Evolutionary conservation across 2,113 vertebrate species (phyloP), one percentile per base, ranked within the genome.

Genomic region (Trogon melanurus): DNA sequence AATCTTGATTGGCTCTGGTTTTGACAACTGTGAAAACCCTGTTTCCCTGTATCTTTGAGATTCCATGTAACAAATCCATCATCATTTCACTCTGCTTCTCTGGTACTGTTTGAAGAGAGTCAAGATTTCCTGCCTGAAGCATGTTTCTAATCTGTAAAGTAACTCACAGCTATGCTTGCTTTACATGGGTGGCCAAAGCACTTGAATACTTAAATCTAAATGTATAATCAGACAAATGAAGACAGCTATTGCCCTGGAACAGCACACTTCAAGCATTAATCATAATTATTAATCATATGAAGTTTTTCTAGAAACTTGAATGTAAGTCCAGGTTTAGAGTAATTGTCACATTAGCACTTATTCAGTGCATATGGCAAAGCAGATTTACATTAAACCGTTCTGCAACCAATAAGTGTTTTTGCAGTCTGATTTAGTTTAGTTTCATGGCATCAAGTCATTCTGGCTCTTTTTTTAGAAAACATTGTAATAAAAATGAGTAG

Each of bases 191-290:
- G 97, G 72, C 85, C 78, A 86, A 88, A 93, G 11, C 93, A 80
- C 75, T 95, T 88, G 79, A 91, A 96, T 97, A 85, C 73, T 96
- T 97, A 97, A 96, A 97, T 97, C 60, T 91, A 97, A 97, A 97
- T 84, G 48, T 82, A 90, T 81, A 83, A 29, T 96, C 81, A 91
- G 88, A 81, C 82, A 98, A 97, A 96, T 91, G 96, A 92, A 95
- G 92, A 69, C 96, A 97, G 93, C 83, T 95, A 38, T 83, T 97
- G 94, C 85, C 71, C 89, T 91, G 92, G 85, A 98, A 97, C 85
- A 96, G 60, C 96, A 89, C 51, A 82, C 92, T 97, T 96, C 95
- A 97, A 94, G 84, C 60, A 96, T 98, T 97, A 98, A 97, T 98
- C 95, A 95, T 97, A 97, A 96, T 95, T 98, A 96, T 88, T 97